phyloP scores from a whole-genome alignment of 1,140 invertebrate genomes.

The Trichonephila inaurata region DNA sequence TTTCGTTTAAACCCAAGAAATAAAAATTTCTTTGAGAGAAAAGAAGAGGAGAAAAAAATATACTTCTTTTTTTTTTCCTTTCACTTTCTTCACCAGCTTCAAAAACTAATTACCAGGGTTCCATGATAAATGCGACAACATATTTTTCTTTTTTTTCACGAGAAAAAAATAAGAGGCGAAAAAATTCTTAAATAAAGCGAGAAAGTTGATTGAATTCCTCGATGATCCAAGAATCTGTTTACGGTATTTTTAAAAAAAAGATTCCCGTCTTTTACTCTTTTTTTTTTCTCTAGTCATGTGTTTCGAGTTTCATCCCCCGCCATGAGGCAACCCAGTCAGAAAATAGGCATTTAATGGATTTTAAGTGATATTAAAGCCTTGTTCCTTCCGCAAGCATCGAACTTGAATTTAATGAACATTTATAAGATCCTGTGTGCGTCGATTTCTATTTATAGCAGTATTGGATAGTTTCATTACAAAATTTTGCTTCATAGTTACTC shows the following conservation, averaged over 20 bases:
- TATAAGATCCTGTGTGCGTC: too few species aligned
- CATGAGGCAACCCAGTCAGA: background rate
- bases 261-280: too few species aligned
- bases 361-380: background rate
- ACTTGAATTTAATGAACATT: too few species aligned
- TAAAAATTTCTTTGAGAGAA: background rate
- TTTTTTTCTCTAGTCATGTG: too few species aligned
- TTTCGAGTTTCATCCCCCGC: background rate
- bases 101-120: conserved; percentile 8
- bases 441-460: too few species aligned
- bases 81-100: background rate
- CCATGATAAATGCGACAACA: conserved; percentile 10
- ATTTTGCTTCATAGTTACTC: too few species aligned
- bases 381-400: too few species aligned
- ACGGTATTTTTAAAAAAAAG: background rate
- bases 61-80: background rate
- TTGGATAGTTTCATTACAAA: too few species aligned
- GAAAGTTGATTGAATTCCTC: conserved; percentile 23
- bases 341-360: background rate
- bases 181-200: conserved; percentile 4
- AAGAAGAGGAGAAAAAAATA: background rate
- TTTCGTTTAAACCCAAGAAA: background rate
- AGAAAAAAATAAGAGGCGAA: background rate
- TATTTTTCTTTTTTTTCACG: background rate
- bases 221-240: background rate